Evolutionary conservation across 1,140 invertebrate genomes (phyloP).

Genomic region (Anthonomus grandis): DNA sequence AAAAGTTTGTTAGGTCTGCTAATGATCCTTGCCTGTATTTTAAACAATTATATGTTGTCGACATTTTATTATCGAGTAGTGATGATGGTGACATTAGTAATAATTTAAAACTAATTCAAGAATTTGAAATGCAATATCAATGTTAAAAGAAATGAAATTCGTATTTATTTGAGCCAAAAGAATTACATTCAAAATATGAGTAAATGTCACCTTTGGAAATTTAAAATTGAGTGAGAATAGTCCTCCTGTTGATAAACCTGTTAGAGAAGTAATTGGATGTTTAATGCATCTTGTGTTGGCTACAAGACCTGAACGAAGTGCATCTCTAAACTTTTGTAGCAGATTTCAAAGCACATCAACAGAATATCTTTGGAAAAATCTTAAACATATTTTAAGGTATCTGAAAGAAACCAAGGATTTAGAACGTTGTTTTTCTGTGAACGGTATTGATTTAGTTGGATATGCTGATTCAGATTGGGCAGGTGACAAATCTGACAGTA

Average conservation of each 20-base stretch:
- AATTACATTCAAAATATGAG: background rate
- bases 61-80: background rate
- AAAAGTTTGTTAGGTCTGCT: background rate
- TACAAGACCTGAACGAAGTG: slow-evolving; percentile 3
- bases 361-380: slow-evolving; percentile 4
- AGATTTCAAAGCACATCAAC: slow-evolving; percentile 11
- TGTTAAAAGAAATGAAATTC: background rate
- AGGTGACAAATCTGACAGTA: too few relatives aligned
- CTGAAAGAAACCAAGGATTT: slow-evolving; percentile 1
- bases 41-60: background rate
- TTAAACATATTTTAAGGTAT: slow-evolving; percentile 9
- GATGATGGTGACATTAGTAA: background rate
- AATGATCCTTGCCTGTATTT: background rate
- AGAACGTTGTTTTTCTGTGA: too few relatives aligned
- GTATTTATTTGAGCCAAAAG: slow-evolving; percentile 1
- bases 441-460: slow-evolving; percentile 2
- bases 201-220: background rate
- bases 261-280: slow-evolving; percentile 6
- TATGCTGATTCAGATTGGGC: slow-evolving; percentile 9
- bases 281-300: slow-evolving; percentile 15
- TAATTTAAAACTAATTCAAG: background rate
- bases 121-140: background rate
- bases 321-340: slow-evolving; percentile 8
- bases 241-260: background rate
- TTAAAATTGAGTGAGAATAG: background rate